phyloP scores from a whole-genome alignment of 2,797 vertebrate genomes.

The Semaprochilodus insignis region DNA sequence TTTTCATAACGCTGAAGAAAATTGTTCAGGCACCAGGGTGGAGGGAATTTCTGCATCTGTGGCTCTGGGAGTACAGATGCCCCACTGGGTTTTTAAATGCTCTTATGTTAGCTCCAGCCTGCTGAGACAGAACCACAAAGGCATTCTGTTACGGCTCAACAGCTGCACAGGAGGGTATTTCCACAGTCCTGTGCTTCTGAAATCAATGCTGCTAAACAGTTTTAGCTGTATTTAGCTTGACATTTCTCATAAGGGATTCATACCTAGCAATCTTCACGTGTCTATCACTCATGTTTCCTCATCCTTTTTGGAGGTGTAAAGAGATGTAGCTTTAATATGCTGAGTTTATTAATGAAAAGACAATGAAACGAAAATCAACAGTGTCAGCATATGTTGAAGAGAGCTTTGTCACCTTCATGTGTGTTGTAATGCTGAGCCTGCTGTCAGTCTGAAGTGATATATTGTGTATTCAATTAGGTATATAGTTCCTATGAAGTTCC shows the following conservation, averaged over 20 bases:
- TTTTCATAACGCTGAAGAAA: not conserved
- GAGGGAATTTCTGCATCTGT: slow-evolving; percentile 10
- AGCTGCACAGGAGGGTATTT: slow-evolving; percentile 12
- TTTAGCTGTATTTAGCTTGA: no score
- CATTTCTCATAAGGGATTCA: slow-evolving; percentile 22
- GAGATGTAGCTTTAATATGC: not conserved
- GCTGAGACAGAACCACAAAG: slow-evolving; percentile 7
- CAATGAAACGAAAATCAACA: not conserved
- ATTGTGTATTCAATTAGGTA: slow-evolving; percentile 54
- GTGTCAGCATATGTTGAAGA: not conserved
- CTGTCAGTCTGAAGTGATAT: not conserved
- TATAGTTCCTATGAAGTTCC: slow-evolving; percentile 49
- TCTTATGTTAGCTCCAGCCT: slow-evolving; percentile 11
- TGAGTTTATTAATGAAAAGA: not conserved
- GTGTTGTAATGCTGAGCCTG: slow-evolving; percentile 22
- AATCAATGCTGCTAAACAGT: slow-evolving; percentile 22
- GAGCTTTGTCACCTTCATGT: not conserved
- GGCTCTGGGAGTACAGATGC: not conserved
- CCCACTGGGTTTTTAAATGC: slow-evolving; percentile 16
- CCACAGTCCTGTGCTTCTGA: slow-evolving; percentile 7
- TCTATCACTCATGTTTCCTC: not conserved
- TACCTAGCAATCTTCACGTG: not conserved
- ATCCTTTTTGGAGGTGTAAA: not conserved
- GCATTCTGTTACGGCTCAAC: slow-evolving; percentile 9
- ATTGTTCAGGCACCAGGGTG: not conserved